Evolutionary conservation across 2,113 vertebrate genomes (phyloP).

Genomic region (Nematolebias whitei): DNA sequence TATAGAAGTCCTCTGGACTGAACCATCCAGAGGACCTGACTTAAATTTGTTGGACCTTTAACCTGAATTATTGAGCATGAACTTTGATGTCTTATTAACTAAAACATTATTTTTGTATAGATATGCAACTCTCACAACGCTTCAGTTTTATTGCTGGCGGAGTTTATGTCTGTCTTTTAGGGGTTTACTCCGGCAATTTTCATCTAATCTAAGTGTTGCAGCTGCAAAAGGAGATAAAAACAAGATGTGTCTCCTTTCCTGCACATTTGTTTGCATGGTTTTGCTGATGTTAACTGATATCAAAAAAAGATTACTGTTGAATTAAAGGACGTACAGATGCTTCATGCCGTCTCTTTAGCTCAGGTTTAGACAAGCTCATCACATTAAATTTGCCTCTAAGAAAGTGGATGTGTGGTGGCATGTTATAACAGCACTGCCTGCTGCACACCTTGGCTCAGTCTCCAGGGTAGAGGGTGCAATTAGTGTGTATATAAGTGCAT

Average conservation of each 20-base stretch:
- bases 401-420: slow-evolving; percentile 57
- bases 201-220: slow-evolving; percentile 25
- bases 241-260: slow-evolving; percentile 23
- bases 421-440: slow-evolving; percentile 47
- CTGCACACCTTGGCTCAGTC: slow-evolving; percentile 43
- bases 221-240: slow-evolving; percentile 49
- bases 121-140: neutral
- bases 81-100: too few relatives aligned
- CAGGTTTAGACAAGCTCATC: slow-evolving; percentile 43
- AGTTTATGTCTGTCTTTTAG: slow-evolving; percentile 8
- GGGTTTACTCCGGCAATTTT: slow-evolving; percentile 5
- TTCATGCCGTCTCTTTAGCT: slow-evolving; percentile 22
- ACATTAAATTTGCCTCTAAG: slow-evolving; percentile 44
- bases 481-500: slow-evolving; percentile 18
- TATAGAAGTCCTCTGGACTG: too few relatives aligned
- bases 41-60: too few relatives aligned
- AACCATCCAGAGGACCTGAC: too few relatives aligned
- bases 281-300: slow-evolving; percentile 46
- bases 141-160: neutral
- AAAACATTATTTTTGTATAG: neutral
- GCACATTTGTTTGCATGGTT: slow-evolving; percentile 15
- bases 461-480: slow-evolving; percentile 21
- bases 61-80: too few relatives aligned
- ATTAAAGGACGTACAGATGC: slow-evolving; percentile 30
- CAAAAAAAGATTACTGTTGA: slow-evolving; percentile 23